phyloP scores from a whole-genome alignment of 2,797 vertebrate species.

The Chanos chanos region DNA sequence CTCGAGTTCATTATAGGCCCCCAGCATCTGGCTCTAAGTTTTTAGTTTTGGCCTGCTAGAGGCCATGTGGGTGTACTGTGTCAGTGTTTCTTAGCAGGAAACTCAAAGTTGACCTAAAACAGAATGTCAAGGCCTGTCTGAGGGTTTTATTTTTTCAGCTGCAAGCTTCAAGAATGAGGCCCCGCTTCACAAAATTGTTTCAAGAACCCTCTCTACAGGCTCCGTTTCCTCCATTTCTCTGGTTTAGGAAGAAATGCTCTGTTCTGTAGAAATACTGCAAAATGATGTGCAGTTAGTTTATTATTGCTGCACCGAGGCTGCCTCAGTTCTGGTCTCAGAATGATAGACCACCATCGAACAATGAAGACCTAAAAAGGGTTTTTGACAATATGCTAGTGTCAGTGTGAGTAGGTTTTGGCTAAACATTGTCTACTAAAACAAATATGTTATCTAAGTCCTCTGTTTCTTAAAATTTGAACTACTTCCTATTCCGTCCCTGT shows the following conservation, averaged over 20 bases:
- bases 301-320: constrained; percentile 21
- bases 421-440: too few species aligned
- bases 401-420: too few species aligned
- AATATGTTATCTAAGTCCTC: too few species aligned
- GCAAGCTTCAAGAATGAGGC: constrained; percentile 45
- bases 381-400: not conserved
- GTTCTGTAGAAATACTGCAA: constrained; percentile 21
- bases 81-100: constrained; percentile 59
- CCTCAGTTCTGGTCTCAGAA: constrained; percentile 10
- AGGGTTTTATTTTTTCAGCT: constrained; percentile 73
- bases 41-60: constrained; percentile 12
- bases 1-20: constrained; percentile 24
- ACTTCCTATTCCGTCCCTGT: too few species aligned
- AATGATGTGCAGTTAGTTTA: constrained; percentile 19
- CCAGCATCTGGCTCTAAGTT: constrained; percentile 48
- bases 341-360: not conserved
- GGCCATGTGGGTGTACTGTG: constrained; percentile 52
- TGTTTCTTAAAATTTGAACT: too few species aligned
- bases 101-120: constrained; percentile 63
- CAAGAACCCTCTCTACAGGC: constrained; percentile 45
- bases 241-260: constrained; percentile 34
- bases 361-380: constrained; percentile 2
- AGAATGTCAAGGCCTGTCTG: constrained; percentile 58
- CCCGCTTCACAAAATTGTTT: constrained; percentile 52
- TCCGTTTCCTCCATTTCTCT: constrained; percentile 38